A percentile compares a stretch with the other conserved stretches of the same genome.
Conservation (phyloP, 2,113 vertebrate species). For the Pristiophorus japonicus region DNA sequence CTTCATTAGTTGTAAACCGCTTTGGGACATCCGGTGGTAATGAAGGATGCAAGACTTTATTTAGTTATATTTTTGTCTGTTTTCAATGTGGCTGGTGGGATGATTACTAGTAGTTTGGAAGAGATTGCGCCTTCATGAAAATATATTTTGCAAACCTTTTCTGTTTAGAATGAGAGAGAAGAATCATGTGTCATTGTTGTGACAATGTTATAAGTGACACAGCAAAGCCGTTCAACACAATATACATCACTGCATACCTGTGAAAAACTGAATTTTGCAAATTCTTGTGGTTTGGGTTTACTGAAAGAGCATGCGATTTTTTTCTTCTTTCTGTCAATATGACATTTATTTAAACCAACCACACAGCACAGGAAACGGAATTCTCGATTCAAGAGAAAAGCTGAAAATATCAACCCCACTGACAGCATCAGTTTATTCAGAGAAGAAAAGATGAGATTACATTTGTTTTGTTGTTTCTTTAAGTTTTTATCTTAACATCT, state of each 20-base stretch:
- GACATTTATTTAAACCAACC: conserved; percentile 9
- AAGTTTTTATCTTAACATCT: background rate
- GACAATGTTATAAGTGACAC: background rate
- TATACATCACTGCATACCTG: background rate
- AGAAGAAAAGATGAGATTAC: conserved; percentile 11
- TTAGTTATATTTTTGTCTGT: too few species aligned
- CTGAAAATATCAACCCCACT: background rate
- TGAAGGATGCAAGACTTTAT: too few species aligned
- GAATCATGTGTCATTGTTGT: background rate
- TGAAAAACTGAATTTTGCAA: background rate
- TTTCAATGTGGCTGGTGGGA: too few species aligned
- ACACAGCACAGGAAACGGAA: background rate
- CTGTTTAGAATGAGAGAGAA: background rate
- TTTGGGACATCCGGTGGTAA: too few species aligned
- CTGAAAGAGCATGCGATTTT: background rate
- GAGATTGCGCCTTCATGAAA: too few species aligned
- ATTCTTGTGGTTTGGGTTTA: background rate
- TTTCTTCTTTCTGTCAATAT: background rate
- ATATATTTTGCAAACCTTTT: background rate
- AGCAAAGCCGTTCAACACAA: background rate
- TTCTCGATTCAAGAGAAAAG: background rate
- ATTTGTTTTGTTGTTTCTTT: background rate
- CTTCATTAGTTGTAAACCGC: too few species aligned
- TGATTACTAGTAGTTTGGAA: too few species aligned
- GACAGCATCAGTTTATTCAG: background rate